phyloP scores from a whole-genome alignment of 2,797 vertebrate genomes.

The Amazona finschi region DNA sequence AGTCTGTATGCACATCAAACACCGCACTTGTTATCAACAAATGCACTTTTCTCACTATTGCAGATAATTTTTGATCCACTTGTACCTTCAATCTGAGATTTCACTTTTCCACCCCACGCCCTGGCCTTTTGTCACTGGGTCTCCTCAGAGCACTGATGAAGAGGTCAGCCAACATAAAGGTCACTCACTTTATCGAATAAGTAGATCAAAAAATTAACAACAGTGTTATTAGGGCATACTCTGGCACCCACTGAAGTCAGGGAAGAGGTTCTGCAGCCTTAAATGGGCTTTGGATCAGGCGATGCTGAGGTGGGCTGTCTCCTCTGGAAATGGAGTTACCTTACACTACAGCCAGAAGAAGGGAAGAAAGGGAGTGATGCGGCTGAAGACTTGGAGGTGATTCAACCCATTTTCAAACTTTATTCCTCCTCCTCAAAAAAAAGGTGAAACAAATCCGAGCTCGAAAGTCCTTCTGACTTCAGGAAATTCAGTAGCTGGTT shows the following conservation, averaged over 20 bases:
- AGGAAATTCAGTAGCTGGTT: neutral
- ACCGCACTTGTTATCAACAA: neutral
- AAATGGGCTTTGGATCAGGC: neutral
- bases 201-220: neutral
- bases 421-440: neutral
- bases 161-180: neutral
- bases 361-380: neutral
- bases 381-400: neutral
- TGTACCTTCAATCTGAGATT: neutral
- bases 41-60: neutral
- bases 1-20: neutral
- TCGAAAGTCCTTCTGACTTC: neutral
- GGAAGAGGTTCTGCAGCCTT: neutral
- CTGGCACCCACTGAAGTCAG: neutral
- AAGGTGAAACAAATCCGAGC: neutral
- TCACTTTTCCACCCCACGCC: neutral
- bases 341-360: neutral
- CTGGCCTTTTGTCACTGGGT: neutral
- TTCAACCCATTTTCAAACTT: neutral
- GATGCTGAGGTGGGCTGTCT: neutral
- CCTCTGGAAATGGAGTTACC: neutral
- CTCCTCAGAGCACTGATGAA: neutral
- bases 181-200: neutral
- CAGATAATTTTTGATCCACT: neutral
- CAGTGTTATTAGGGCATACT: neutral